These are phyloP conservation scores for Anomalospiza imberbis DNA, from an alignment of 2,797 vertebrate species.

Conservation along the genomic window DNA sequence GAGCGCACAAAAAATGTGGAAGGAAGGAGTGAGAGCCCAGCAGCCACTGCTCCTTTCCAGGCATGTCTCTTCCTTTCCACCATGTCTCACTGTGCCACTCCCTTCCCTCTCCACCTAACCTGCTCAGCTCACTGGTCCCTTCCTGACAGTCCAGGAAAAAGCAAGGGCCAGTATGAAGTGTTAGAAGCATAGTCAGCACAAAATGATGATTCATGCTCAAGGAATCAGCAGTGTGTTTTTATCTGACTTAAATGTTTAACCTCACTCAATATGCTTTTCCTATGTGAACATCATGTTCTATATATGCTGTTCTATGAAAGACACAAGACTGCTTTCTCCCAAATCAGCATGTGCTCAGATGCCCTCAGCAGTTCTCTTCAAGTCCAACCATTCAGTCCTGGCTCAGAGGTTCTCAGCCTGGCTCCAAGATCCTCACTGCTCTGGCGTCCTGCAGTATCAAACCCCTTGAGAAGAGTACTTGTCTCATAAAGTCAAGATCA, in stretches of 20 bases:
- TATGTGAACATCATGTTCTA: background rate
- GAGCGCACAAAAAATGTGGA: fast-evolving
- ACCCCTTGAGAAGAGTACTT: background rate
- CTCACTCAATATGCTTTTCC: background rate
- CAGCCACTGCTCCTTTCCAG: background rate
- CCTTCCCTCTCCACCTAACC: background rate
- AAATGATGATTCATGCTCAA: background rate
- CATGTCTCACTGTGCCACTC: fast-evolving
- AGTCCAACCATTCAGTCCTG: background rate
- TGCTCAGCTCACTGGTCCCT: background rate
- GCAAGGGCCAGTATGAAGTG: background rate
- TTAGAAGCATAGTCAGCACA: background rate
- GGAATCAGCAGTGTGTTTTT: background rate
- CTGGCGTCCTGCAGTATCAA: background rate
- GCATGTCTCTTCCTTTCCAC: no score
- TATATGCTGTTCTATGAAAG: background rate
- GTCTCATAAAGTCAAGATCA: background rate
- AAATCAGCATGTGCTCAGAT: fast-evolving
- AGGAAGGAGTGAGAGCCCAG: background rate
- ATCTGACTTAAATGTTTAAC: background rate
- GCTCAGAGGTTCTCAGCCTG: background rate
- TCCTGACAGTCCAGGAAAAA: background rate
- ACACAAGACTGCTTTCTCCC: background rate
- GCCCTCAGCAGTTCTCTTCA: background rate
- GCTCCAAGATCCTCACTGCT: background rate